Conservation (phyloP, 2,888 invertebrate species). For the Microplitis manilae region DNA sequence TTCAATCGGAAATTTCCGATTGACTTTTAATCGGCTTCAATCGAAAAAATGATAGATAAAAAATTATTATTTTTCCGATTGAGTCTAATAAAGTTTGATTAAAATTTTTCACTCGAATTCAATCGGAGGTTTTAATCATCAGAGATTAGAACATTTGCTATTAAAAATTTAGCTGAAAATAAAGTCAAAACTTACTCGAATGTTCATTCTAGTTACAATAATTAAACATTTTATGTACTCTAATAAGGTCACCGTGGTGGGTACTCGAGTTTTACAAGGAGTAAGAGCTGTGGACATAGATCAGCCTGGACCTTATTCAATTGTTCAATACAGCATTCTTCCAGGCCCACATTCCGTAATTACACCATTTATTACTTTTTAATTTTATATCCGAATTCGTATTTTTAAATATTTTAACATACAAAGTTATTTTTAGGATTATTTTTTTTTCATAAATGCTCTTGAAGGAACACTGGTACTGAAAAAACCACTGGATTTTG, state of each 20-base stretch:
- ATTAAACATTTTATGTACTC: slow-evolving; percentile 15
- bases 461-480: slow-evolving; percentile 88
- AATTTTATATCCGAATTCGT: slow-evolving; percentile 17
- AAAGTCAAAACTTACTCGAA: too few relatives aligned
- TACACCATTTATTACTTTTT: slow-evolving; percentile 13
- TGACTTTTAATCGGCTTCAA: too few relatives aligned
- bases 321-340: slow-evolving; percentile 86
- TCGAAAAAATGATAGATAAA: too few relatives aligned
- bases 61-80: too few relatives aligned
- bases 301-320: slow-evolving; percentile 90
- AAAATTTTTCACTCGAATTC: too few relatives aligned
- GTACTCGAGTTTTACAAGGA: slow-evolving; percentile 81
- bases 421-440: slow-evolving; percentile 75
- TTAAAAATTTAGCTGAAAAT: too few relatives aligned
- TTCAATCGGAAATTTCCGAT: too few relatives aligned
- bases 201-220: not conserved
- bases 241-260: slow-evolving; percentile 73
- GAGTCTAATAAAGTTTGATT: too few relatives aligned
- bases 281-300: slow-evolving; percentile 87
- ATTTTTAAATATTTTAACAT: slow-evolving; percentile 20
- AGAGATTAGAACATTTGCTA: too few relatives aligned
- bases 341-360: slow-evolving; percentile 83
- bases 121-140: too few relatives aligned
- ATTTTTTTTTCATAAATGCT: slow-evolving; percentile 87
- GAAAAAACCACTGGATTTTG: slow-evolving; percentile 87